These are phyloP conservation scores for Edolisoma coerulescens DNA, from an alignment of 2,113 vertebrate species.

Conservation along the genomic window DNA sequence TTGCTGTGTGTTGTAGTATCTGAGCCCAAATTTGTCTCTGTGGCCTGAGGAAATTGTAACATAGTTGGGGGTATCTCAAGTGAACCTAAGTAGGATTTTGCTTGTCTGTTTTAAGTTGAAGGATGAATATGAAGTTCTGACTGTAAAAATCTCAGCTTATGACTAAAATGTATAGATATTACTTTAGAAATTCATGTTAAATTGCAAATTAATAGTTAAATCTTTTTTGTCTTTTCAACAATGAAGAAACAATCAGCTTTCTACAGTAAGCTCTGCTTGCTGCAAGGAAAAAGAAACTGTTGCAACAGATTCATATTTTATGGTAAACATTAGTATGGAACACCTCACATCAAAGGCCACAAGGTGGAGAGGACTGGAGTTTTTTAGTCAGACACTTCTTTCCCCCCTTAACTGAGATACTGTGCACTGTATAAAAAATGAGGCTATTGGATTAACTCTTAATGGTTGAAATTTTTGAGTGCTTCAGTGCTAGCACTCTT, in stretches of 20 bases:
- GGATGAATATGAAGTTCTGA: neutral
- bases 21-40: neutral
- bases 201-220: neutral
- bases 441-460: neutral
- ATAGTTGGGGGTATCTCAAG: neutral
- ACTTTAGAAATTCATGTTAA: neutral
- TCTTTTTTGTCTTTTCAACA: neutral
- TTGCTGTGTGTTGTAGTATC: neutral
- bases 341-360: neutral
- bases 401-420: neutral
- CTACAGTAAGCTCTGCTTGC: neutral
- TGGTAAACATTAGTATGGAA: neutral
- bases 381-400: neutral
- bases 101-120: neutral
- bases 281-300: neutral
- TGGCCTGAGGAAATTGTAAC: neutral
- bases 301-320: neutral
- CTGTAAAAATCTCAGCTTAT: neutral
- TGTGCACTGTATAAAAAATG: neutral
- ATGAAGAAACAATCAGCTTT: neutral
- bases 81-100: neutral
- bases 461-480: neutral
- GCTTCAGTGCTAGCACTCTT: neutral
- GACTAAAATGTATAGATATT: neutral
- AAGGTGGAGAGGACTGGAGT: neutral